These are phyloP conservation scores for Riparia riparia DNA, from an alignment of 2,113 vertebrate species.

Conservation along the genomic window DNA sequence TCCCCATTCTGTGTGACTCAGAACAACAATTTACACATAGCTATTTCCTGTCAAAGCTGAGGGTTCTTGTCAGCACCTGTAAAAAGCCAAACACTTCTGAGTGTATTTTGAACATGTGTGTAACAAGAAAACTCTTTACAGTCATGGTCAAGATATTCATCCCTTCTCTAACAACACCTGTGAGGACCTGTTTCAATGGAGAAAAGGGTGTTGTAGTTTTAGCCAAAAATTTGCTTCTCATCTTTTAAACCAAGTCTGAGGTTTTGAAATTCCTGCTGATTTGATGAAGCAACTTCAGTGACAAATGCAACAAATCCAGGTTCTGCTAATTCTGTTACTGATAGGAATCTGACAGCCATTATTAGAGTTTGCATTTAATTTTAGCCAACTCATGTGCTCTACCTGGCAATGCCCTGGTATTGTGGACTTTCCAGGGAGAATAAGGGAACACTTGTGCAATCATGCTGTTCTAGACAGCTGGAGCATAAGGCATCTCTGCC, in stretches of 20 bases:
- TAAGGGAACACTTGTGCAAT: neutral
- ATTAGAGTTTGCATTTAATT: neutral
- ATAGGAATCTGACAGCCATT: neutral
- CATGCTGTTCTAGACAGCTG: neutral
- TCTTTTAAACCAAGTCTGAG: neutral
- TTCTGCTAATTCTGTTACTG: neutral
- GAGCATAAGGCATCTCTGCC: neutral
- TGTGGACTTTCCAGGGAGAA: neutral
- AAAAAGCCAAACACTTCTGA: neutral
- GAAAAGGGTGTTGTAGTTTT: neutral
- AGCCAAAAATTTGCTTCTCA: neutral
- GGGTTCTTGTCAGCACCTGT: neutral
- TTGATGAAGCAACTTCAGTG: neutral
- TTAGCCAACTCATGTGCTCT: neutral
- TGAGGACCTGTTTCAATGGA: neutral
- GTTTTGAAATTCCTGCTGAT: neutral
- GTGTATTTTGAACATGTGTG: neutral
- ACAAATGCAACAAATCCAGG: neutral
- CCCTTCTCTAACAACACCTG: neutral
- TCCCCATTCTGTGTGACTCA: neutral
- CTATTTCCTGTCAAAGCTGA: rapidly evolving
- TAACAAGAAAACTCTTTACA: neutral
- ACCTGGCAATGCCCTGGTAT: neutral
- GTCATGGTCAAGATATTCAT: neutral
- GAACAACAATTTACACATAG: neutral